A percentile compares a stretch with the other conserved stretches of the same genome.
These are phyloP conservation scores for Monochamus alternatus DNA, from an alignment of 2,888 invertebrate genomes.

Conservation along the genomic window DNA sequence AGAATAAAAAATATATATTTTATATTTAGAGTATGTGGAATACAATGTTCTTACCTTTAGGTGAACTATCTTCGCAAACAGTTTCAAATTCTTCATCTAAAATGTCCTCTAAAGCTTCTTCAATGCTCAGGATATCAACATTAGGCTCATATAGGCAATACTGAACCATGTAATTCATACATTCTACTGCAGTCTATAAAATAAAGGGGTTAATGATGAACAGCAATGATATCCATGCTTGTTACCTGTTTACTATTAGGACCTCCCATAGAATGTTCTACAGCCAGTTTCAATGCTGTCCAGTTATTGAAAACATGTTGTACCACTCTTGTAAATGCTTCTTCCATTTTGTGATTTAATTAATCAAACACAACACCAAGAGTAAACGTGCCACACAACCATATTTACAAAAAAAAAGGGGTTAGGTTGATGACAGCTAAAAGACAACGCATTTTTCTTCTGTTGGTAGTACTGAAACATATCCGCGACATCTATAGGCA, in stretches of 20 bases:
- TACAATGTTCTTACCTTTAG: constrained; percentile 71
- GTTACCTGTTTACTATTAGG: constrained; percentile 79
- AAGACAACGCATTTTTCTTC: no score
- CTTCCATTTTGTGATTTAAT: constrained; percentile 57
- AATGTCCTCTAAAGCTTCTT: constrained; percentile 79
- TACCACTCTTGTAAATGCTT: constrained; percentile 76
- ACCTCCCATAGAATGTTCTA: constrained; percentile 84
- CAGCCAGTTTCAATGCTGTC: constrained; percentile 81
- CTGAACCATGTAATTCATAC: constrained; percentile 78
- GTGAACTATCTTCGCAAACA: constrained; percentile 81
- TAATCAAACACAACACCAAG: background rate
- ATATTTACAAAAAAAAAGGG: no score
- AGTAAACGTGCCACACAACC: no score
- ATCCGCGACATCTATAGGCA: no score
- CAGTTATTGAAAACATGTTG: constrained; percentile 82
- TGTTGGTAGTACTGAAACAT: no score
- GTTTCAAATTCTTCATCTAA: constrained; percentile 85
- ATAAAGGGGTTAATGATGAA: background rate
- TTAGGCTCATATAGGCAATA: constrained; percentile 76
- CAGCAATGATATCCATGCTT: background rate
- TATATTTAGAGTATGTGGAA: constrained; percentile 5
- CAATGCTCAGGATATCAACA: constrained; percentile 75
- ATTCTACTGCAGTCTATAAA: constrained; percentile 76
- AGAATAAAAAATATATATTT: constrained; percentile 57
- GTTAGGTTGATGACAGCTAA: no score